phyloP scores from a whole-genome alignment of 1,140 invertebrate genomes.

The Cydia splendana region DNA sequence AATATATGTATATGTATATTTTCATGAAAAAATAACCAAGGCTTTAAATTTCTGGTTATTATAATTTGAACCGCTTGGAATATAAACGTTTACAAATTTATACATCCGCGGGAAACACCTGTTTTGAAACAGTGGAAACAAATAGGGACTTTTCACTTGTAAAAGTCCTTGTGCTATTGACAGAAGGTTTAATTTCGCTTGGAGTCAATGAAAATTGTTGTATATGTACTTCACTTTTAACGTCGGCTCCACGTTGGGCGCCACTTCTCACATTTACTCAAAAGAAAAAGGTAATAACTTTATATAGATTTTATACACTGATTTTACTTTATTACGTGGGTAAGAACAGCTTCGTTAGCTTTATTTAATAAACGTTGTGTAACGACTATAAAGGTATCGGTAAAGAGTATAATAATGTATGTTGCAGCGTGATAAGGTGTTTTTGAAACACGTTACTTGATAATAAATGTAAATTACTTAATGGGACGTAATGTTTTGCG shows the following conservation, averaged over 20 bases:
- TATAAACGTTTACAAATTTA: background rate
- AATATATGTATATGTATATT: too few species aligned
- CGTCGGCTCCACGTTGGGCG: background rate
- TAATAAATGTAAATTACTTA: background rate
- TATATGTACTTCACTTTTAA: background rate
- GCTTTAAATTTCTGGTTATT: too few species aligned
- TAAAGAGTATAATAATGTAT: background rate
- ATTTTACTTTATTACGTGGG: background rate
- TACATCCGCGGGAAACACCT: background rate
- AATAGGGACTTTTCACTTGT: background rate
- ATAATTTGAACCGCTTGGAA: background rate
- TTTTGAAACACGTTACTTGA: background rate
- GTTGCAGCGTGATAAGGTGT: background rate
- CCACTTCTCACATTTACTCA: background rate
- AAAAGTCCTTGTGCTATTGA: background rate
- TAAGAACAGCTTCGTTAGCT: background rate
- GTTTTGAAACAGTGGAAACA: background rate
- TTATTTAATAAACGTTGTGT: constrained; percentile 1
- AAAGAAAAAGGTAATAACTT: background rate
- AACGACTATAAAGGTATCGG: background rate
- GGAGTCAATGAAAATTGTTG: background rate
- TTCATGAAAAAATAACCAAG: too few species aligned
- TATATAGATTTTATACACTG: background rate
- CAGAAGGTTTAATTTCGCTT: background rate
- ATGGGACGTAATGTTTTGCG: background rate